Conservation (phyloP, 2,113 vertebrate species). For the Amphiprion percula region DNA sequence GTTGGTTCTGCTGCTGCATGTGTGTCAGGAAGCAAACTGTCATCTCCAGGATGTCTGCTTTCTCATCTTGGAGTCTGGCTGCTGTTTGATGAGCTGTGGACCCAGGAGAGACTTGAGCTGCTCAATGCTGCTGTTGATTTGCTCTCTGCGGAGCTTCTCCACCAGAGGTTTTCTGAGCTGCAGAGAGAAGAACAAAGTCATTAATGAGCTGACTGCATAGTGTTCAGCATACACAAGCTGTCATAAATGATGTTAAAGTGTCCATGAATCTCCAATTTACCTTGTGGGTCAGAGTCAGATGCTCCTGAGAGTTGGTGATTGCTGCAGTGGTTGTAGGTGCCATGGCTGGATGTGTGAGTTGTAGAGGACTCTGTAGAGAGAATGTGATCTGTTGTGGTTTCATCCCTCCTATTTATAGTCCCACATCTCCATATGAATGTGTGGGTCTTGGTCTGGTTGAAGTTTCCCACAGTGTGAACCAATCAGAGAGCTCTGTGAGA, state of each 20-base stretch:
- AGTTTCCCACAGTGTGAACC: slow-evolving; percentile 80
- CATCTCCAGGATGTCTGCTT: slow-evolving; percentile 79
- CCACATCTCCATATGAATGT: slow-evolving; percentile 83
- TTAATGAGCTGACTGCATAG: slow-evolving; percentile 33
- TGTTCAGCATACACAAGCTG: not conserved
- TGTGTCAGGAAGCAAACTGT: slow-evolving; percentile 64
- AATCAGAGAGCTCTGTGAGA: slow-evolving; percentile 67
- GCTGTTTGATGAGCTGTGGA: slow-evolving; percentile 77
- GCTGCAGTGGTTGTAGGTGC: slow-evolving; percentile 69
- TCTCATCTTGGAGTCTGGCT: slow-evolving; percentile 84
- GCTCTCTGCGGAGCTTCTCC: slow-evolving; percentile 77
- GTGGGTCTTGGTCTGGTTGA: slow-evolving; percentile 71
- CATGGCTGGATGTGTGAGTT: slow-evolving; percentile 74
- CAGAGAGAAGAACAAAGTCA: slow-evolving; percentile 31
- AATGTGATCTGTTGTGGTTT: slow-evolving; percentile 70
- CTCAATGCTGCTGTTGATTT: slow-evolving; percentile 82
- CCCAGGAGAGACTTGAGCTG: slow-evolving; percentile 78
- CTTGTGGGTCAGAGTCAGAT: slow-evolving; percentile 73
- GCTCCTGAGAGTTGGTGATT: slow-evolving; percentile 63
- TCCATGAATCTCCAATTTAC: slow-evolving; percentile 55
- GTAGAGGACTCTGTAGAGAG: slow-evolving; percentile 71
- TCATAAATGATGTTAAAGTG: not conserved
- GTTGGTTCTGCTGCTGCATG: slow-evolving; percentile 41
- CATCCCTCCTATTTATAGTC: slow-evolving; percentile 81
- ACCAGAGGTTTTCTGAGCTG: slow-evolving; percentile 77